phyloP scores from a whole-genome alignment of 2,797 vertebrate species.

The Cynopterus sphinx region DNA sequence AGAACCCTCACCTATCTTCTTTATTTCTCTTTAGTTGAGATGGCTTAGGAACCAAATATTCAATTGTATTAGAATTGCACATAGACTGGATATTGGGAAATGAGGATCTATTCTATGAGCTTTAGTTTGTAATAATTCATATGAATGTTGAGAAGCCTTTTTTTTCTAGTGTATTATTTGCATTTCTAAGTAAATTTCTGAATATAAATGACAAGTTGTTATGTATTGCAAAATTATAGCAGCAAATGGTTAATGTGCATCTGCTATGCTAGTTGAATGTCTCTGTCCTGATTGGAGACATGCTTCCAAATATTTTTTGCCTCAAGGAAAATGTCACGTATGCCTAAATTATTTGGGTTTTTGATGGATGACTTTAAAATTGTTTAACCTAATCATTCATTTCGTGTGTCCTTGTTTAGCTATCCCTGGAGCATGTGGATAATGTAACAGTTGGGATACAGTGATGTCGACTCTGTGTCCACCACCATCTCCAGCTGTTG shows the following conservation, averaged over 20 bases:
- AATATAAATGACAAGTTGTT: background rate
- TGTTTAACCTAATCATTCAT: background rate
- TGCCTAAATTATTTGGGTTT: constrained; percentile 23
- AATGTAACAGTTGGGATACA: constrained; percentile 49
- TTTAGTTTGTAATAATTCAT: background rate
- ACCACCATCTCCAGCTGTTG: constrained; percentile 97
- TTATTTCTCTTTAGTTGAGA: background rate
- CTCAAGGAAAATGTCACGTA: background rate
- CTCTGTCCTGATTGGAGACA: background rate
- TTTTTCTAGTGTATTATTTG: background rate
- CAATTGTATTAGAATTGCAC: background rate
- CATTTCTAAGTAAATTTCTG: constrained; percentile 8
- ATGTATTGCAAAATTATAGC: background rate
- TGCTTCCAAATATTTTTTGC: background rate
- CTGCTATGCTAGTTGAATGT: background rate
- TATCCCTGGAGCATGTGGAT: constrained; percentile 12
- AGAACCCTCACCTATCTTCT: background rate
- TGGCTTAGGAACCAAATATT: background rate
- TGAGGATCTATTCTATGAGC: background rate
- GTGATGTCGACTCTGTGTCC: constrained; percentile 95
- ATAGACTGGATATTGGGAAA: background rate
- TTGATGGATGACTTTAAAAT: constrained; percentile 40
- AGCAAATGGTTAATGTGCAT: background rate
- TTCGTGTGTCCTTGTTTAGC: constrained; percentile 56
- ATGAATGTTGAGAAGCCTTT: background rate